Percentiles rank a stretch among this genome's conserved stretches.
phyloP scores from a whole-genome alignment of 2,888 invertebrate species.

The Eupithecia subumbrata region DNA sequence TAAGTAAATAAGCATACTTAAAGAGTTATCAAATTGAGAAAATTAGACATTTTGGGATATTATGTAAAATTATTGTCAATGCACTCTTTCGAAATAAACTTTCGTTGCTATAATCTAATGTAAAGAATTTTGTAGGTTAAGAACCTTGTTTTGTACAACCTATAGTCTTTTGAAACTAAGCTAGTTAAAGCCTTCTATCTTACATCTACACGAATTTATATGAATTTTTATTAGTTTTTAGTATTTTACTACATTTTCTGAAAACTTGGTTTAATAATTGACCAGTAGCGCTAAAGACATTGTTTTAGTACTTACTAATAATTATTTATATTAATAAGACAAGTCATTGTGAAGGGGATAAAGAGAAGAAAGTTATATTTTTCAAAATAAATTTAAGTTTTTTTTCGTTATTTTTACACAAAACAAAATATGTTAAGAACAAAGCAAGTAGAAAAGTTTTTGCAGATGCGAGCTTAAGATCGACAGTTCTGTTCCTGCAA shows the following conservation, averaged over 20 bases:
- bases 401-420: background rate
- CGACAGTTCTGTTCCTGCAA: background rate
- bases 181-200: constrained; percentile 82
- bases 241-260: background rate
- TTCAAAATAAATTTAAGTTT: background rate
- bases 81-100: constrained; percentile 31
- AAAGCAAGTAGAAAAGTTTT: background rate
- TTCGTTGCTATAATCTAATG: constrained; percentile 39
- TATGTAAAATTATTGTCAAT: constrained; percentile 43
- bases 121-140: constrained; percentile 19
- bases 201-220: constrained; percentile 54
- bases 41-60: constrained; percentile 8
- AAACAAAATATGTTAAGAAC: background rate
- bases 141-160: constrained; percentile 42
- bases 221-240: background rate
- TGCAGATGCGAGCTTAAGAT: background rate
- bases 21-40: background rate
- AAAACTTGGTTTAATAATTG: background rate
- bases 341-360: background rate
- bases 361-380: background rate
- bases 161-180: constrained; percentile 80
- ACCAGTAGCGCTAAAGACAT: background rate
- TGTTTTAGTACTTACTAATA: background rate
- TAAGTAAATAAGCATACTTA: background rate
- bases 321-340: background rate